phyloP scores from a whole-genome alignment of 2,113 vertebrate species.

The Forbesichthys agassizii region DNA sequence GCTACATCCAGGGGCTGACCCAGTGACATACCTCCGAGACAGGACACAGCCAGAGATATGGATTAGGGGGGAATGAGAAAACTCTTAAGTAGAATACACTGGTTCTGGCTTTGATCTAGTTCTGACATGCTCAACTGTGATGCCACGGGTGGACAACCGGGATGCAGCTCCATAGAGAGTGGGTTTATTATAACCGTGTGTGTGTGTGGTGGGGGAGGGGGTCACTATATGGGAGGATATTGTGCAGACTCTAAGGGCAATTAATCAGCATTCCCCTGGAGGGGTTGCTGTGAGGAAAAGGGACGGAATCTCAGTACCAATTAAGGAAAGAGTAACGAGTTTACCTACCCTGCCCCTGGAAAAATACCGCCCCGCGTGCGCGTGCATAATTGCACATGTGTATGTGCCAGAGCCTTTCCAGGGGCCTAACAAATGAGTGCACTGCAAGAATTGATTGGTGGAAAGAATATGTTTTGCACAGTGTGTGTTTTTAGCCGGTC shows the following conservation, averaged over 20 bases:
- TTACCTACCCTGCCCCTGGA: constrained; percentile 57
- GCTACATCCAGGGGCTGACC: constrained; percentile 81
- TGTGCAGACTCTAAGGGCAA: constrained; percentile 53
- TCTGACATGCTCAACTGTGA: constrained; percentile 21
- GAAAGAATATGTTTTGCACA: constrained; percentile 58
- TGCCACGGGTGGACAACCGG: constrained; percentile 6
- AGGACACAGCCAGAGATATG: constrained; percentile 8
- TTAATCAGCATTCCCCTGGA: constrained; percentile 70
- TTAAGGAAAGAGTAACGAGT: constrained; percentile 72
- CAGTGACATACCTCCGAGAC: constrained; percentile 60
- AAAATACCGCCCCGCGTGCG: constrained; percentile 52
- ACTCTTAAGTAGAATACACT: background rate
- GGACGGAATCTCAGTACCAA: constrained; percentile 68
- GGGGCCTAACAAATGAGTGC: constrained; percentile 50
- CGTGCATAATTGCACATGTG: constrained; percentile 9
- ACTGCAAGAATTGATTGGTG: constrained; percentile 57
- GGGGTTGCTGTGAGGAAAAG: constrained; percentile 61
- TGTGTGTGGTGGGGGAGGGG: background rate
- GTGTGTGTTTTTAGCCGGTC: constrained; percentile 13
- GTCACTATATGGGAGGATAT: constrained; percentile 24
- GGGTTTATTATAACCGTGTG: constrained; percentile 9
- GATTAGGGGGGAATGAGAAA: background rate
- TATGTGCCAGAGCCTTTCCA: constrained; percentile 16
- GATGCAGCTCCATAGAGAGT: background rate
- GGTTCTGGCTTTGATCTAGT: background rate